A percentile compares a stretch with the other conserved stretches of the same genome.
These are phyloP conservation scores for Premnoplex brunnescens DNA, from an alignment of 2,797 vertebrate species.

Conservation along the genomic window DNA sequence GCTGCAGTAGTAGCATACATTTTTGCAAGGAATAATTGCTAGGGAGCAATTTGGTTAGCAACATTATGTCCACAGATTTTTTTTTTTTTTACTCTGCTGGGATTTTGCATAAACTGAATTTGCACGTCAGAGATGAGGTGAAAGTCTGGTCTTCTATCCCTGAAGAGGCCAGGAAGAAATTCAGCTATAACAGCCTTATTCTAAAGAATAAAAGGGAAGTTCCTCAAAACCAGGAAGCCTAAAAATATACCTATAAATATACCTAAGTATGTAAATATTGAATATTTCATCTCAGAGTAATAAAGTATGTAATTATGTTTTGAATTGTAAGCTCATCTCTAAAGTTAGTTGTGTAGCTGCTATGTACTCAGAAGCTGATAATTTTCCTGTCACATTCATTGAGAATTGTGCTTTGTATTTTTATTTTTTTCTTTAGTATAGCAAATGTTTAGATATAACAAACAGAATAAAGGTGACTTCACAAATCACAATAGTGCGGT, in stretches of 20 bases:
- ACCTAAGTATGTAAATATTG: neutral
- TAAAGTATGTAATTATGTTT: neutral
- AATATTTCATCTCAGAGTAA: neutral
- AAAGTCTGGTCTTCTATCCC: neutral
- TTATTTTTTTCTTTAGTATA: neutral
- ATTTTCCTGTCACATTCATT: neutral
- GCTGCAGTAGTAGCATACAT: neutral
- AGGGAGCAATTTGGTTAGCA: neutral
- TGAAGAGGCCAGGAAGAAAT: neutral
- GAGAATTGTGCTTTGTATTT: neutral
- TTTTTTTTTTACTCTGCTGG: neutral
- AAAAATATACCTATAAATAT: neutral
- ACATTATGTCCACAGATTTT: neutral
- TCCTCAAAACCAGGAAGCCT: neutral
- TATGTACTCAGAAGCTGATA: neutral
- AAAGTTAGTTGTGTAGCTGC: neutral
- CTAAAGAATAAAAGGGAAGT: neutral
- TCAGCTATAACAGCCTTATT: neutral
- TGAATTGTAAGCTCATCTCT: neutral
- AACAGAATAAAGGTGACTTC: neutral
- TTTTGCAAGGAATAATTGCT: neutral
- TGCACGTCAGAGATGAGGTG: neutral
- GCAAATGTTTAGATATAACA: neutral
- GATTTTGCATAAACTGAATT: neutral
- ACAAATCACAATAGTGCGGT: neutral